Evolutionary conservation across 2,797 vertebrate genomes (phyloP).

Genomic region (Premnoplex brunnescens): DNA sequence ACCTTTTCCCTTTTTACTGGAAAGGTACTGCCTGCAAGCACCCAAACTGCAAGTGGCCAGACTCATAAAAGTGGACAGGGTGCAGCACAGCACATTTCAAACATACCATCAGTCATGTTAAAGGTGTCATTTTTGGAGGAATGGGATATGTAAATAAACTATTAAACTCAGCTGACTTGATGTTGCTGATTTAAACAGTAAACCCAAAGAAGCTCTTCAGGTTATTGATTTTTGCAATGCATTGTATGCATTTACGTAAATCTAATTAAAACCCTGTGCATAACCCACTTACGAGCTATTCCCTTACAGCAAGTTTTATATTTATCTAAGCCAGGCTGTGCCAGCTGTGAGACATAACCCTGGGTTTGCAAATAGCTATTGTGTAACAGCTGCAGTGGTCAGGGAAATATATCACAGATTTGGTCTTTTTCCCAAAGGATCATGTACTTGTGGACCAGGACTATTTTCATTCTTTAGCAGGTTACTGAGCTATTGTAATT

Average conservation of each 20-base stretch:
- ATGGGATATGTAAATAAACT: background rate
- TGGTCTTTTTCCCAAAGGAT: background rate
- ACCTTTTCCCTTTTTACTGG: background rate
- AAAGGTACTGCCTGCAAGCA: background rate
- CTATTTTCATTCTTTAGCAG: background rate
- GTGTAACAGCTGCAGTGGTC: conserved; percentile 26
- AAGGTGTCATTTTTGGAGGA: background rate
- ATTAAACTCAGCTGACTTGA: conserved; percentile 7
- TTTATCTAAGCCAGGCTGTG: conserved; percentile 32
- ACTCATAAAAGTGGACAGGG: background rate
- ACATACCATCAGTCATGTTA: background rate
- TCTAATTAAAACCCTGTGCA: conserved; percentile 64
- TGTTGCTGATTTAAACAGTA: conserved; percentile 20
- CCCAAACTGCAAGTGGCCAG: background rate
- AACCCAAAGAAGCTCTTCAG: conserved; percentile 10
- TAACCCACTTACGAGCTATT: conserved; percentile 53
- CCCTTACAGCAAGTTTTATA: conserved; percentile 63
- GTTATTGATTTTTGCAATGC: conserved; percentile 51
- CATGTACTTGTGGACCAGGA: background rate
- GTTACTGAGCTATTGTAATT: background rate
- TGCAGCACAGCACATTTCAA: background rate
- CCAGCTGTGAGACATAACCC: conserved; percentile 48
- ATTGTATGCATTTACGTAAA: conserved; percentile 50
- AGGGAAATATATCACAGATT: background rate
- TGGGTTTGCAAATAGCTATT: background rate